phyloP scores from a whole-genome alignment of 1,140 invertebrate species.

The Temnothorax longispinosus region DNA sequence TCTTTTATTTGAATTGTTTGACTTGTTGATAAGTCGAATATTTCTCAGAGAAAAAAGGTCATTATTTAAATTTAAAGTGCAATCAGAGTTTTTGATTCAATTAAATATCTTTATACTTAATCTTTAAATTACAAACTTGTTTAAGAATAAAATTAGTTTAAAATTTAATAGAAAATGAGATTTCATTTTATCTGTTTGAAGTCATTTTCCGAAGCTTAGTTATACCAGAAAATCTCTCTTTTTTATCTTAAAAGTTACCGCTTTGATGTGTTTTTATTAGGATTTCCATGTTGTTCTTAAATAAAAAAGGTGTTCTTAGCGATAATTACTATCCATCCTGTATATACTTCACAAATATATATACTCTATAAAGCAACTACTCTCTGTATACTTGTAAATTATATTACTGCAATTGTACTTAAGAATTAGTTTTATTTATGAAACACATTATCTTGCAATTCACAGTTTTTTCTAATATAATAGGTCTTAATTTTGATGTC shows the following conservation, averaged over 20 bases:
- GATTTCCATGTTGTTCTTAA: background rate
- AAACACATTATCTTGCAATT: background rate
- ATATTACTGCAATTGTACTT: background rate
- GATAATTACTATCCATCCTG: background rate
- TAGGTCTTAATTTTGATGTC: background rate
- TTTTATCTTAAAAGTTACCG: background rate
- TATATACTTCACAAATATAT: slow-evolving; percentile 10
- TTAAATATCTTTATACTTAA: background rate
- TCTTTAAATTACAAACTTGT: background rate
- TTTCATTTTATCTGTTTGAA: background rate
- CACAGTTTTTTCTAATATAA: background rate
- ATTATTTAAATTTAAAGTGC: background rate
- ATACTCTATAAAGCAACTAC: background rate
- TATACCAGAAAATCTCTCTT: background rate
- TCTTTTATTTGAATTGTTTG: background rate
- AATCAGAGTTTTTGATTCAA: background rate
- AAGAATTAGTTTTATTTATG: background rate
- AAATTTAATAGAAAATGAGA: slow-evolving; percentile 4
- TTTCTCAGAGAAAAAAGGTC: background rate
- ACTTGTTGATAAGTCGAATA: background rate
- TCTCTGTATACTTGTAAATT: background rate
- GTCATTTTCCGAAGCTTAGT: background rate
- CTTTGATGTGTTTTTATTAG: background rate
- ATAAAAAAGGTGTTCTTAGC: background rate
- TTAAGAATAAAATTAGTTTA: background rate